Base-by-base conservation (phyloP, 2,888 invertebrate genomes). In the Neoascia interrupta region DNA sequence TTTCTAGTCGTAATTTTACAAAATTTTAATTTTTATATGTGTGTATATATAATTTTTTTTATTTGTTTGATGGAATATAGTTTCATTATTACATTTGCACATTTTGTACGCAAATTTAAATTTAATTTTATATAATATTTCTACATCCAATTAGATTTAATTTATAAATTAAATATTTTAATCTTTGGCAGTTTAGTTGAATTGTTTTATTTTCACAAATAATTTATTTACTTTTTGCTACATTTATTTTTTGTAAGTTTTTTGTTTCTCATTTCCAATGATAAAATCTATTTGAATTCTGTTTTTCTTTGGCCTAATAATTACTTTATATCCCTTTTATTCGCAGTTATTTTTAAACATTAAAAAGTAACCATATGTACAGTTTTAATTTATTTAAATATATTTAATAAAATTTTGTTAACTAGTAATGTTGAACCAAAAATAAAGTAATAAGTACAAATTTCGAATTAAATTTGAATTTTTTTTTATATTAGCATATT, bases 361-460 rank as follows among this genome's bases (percentile, higher is more conserved):
- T 61, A 15, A 56, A n/a, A 45, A 60, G 13, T 54, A 43, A 41
- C 31, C 6, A 36, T 70, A 79, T 79, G 1, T 79, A 73, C 66
- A 79, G 21, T 49, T 45, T 28, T 41, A n/a, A n/a, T n/a, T n/a
- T 41, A 41, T 11, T 53, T 18, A 39, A 39, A 31, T 31, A 6
- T 4, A 31, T 4, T 31, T 31, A 31, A 31, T 31, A 31, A n/a
- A 28, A 43, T 74, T 69, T 49, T 23, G 31, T 51, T 58, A 47
- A 34, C 63, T 64, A 36, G 63, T 64, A 83, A 84, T 83, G 82
- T n/a, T n/a, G n/a, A n/a, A n/a, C n/a, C n/a, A n/a, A n/a, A n/a
- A n/a, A n/a, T n/a, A n/a, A n/a, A n/a, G n/a, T n/a, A n/a, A n/a
- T n/a, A n/a, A n/a, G n/a, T n/a, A n/a, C 83, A 84, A 83, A 82